A percentile compares a stretch with the other conserved stretches of the same genome.
Conservation (phyloP, 2,888 invertebrate species). For the Drosophila neonasuta region DNA sequence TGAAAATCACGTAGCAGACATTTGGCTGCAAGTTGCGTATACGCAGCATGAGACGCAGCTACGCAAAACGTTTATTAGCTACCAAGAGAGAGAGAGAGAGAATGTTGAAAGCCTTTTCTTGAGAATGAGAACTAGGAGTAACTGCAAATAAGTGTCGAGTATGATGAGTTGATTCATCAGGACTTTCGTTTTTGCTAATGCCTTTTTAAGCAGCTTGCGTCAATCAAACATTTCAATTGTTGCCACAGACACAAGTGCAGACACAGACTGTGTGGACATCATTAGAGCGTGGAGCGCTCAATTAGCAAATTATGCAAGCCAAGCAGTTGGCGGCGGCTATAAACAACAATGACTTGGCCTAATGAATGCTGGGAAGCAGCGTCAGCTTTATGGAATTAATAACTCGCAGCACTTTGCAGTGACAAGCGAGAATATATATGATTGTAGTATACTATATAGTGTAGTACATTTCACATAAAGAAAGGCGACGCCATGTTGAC, state of each 20-base stretch:
- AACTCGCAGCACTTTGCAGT: constrained; percentile 19
- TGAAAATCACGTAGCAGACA: constrained; percentile 71
- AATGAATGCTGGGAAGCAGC: constrained; percentile 29
- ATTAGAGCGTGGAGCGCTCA: constrained; percentile 48
- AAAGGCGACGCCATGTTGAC: constrained; percentile 45
- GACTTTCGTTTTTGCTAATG: constrained; percentile 31
- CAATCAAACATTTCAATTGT: constrained; percentile 22
- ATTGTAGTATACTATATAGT: background rate
- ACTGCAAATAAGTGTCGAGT: constrained; percentile 4
- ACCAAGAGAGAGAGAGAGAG: background rate
- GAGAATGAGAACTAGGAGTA: background rate
- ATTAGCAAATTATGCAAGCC: constrained; percentile 62
- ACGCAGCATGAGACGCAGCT: constrained; percentile 50
- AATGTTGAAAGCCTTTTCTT: background rate
- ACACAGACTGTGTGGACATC: constrained; percentile 13
- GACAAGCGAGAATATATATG: constrained; percentile 1
- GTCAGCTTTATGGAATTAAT: constrained; percentile 44
- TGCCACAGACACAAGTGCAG: constrained; percentile 9
- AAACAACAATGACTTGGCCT: constrained; percentile 40
- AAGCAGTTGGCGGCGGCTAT: constrained; percentile 10
- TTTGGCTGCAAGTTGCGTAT: constrained; percentile 68
- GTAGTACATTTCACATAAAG: constrained; percentile 1
- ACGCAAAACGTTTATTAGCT: constrained; percentile 60
- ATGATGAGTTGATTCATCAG: constrained; percentile 4
- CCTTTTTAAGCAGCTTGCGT: constrained; percentile 47